phyloP scores from a whole-genome alignment of 2,113 vertebrate species.

The Megaleporinus macrocephalus region DNA sequence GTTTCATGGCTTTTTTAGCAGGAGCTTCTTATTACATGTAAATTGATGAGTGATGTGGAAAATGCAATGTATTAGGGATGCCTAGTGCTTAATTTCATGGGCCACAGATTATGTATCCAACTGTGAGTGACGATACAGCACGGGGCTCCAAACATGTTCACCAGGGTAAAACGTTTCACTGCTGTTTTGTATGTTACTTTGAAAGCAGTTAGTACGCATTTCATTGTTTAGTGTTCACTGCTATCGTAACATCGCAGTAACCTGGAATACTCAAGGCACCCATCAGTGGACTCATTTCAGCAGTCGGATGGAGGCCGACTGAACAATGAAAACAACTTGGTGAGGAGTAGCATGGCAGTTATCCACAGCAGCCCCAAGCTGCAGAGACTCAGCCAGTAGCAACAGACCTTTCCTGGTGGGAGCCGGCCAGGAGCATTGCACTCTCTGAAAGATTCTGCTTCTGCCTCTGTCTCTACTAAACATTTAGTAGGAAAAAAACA shows the following conservation, averaged over 20 bases:
- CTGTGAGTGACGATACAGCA: constrained; percentile 16
- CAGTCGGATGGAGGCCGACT: constrained; percentile 27
- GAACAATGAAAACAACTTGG: constrained; percentile 33
- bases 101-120: constrained; percentile 54
- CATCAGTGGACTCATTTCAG: constrained; percentile 17
- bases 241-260: background rate
- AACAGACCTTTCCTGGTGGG: background rate
- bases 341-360: constrained; percentile 25
- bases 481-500: too few species aligned
- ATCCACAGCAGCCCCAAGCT: constrained; percentile 15
- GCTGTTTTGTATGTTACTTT: background rate
- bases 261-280: background rate
- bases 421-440: too few species aligned
- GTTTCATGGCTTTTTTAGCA: constrained; percentile 64
- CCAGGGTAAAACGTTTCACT: constrained; percentile 6
- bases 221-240: background rate
- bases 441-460: too few species aligned
- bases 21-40: constrained; percentile 67
- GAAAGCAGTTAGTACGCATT: background rate
- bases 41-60: constrained; percentile 67
- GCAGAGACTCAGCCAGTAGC: constrained; percentile 20
- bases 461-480: too few species aligned
- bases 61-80: constrained; percentile 68
- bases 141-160: constrained; percentile 5
- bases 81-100: constrained; percentile 69